Base-by-base conservation (phyloP, 2,113 vertebrate genomes). In the Atrichornis clamosus region DNA sequence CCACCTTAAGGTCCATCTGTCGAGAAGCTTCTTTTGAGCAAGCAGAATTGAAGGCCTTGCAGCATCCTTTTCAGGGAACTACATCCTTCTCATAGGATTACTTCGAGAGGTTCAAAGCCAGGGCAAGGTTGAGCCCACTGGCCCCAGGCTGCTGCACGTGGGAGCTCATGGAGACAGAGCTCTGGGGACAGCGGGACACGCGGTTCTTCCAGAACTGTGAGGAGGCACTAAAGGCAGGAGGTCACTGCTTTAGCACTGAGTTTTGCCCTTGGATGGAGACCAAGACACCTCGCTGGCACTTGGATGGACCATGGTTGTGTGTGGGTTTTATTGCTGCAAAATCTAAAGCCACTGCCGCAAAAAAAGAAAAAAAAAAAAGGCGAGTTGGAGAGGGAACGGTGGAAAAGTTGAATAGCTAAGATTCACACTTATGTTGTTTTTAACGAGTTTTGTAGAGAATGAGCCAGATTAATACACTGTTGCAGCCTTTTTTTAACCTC, bases 201-300 rank as follows among this genome's bases (percentile, higher is more conserved):
- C 28, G 23, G 7, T 18, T 82, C n/a, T 26, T 2, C 35, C 6
- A 8, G 15, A 3, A 41, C 7, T 16, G 7, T 79, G 18, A n/a
- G 26, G 35, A 68, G 27, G 33, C 14, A 53, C 12, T 8, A 19
- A 32, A 37, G 56, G 32, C 21, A 65, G 32, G n/a, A 39, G 11
- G 47, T 52, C 50, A 22, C 23, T 37, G 9, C 10, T 58, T 72
- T 8, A 65, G 5, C 4, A 15, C 26, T 17, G 15, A 50, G 3
- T 41, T 42, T 17, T 60, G 39, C 19, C 24, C 21, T 49, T 75
- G 30, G 15, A 13, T 49, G 67, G 14, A 39, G 11, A 77, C 18
- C 12, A 11, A 9, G 13, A 21, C 5, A 4, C 24, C 46, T 74
- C 58, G 21, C 32, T 27, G 13, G 7, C 26, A 18, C 0, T 1